phyloP scores from a whole-genome alignment of 2,797 vertebrate species.

The Sus cebifrons region DNA sequence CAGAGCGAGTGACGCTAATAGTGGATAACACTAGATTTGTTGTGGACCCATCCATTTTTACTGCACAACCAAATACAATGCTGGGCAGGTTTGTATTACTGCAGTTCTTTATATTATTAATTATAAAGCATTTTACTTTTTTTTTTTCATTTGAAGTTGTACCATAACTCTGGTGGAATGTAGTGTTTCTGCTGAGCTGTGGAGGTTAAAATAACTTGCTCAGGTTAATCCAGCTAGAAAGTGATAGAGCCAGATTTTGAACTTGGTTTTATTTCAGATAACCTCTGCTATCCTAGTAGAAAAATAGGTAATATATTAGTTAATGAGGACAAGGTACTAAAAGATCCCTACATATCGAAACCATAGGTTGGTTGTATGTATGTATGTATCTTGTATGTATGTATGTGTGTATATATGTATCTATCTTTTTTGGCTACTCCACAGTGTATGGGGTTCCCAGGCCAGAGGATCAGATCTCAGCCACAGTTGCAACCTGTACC shows the following conservation, averaged over 20 bases:
- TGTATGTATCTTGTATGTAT: too few relatives aligned
- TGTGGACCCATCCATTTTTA: constrained; percentile 98
- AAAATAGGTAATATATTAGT: constrained; percentile 52
- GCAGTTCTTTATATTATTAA: constrained; percentile 50
- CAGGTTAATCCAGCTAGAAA: constrained; percentile 55
- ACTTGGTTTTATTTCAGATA: constrained; percentile 67
- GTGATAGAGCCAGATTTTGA: constrained; percentile 40
- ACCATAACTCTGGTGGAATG: constrained; percentile 29
- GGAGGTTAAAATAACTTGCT: constrained; percentile 59
- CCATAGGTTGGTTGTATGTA: neutral
- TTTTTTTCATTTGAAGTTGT: constrained; percentile 26
- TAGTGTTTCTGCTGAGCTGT: constrained; percentile 23
- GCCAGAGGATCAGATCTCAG: too few relatives aligned
- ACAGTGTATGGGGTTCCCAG: too few relatives aligned
- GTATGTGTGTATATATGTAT: too few relatives aligned
- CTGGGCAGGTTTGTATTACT: constrained; percentile 95
- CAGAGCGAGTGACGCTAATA: constrained; percentile 98
- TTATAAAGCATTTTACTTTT: constrained; percentile 55
- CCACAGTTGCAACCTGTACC: too few relatives aligned
- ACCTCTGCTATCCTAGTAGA: constrained; percentile 38
- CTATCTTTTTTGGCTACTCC: too few relatives aligned
- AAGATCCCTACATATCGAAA: constrained; percentile 39
- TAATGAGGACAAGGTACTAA: constrained; percentile 52
- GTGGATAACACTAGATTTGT: constrained; percentile 99
- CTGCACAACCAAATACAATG: constrained; percentile 99